These are phyloP conservation scores for Oplegnathus fasciatus DNA, from an alignment of 2,113 vertebrate genomes.

Conservation along the genomic window DNA sequence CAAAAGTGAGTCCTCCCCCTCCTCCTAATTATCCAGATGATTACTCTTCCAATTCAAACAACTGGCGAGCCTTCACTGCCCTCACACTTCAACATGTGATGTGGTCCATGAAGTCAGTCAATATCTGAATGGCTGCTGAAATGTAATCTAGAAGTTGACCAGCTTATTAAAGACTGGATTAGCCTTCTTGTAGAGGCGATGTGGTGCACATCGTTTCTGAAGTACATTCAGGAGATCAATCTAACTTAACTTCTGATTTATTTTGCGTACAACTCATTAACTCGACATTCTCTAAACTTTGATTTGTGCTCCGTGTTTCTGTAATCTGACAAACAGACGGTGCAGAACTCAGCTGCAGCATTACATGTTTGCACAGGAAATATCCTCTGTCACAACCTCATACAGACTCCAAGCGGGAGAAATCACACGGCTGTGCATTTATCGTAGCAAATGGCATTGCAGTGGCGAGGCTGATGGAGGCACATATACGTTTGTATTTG, in stretches of 20 bases:
- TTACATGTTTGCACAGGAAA: constrained; percentile 14
- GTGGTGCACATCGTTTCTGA: background rate
- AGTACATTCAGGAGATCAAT: background rate
- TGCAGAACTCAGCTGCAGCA: constrained; percentile 15
- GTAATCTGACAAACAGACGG: background rate
- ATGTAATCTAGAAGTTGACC: constrained; percentile 28
- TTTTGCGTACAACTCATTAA: background rate
- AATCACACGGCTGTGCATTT: constrained; percentile 37
- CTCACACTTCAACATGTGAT: constrained; percentile 23
- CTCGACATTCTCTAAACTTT: constrained; percentile 26
- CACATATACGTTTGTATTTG: constrained; percentile 67
- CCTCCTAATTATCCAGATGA: constrained; percentile 68
- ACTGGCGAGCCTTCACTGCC: constrained; percentile 25
- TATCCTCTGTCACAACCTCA: background rate
- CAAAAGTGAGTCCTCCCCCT: constrained; percentile 35
- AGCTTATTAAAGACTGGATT: constrained; percentile 23
- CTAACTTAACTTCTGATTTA: background rate
- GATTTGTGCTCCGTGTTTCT: background rate
- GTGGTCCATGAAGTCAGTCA: constrained; percentile 24
- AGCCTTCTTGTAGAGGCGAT: background rate
- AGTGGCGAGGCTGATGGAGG: constrained; percentile 43
- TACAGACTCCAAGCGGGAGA: background rate
- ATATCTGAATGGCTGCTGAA: constrained; percentile 29
- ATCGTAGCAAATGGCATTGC: constrained; percentile 42
- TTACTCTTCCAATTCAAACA: constrained; percentile 70